Conservation (phyloP, 2,797 vertebrate genomes). For the Crenuchus spilurus region DNA sequence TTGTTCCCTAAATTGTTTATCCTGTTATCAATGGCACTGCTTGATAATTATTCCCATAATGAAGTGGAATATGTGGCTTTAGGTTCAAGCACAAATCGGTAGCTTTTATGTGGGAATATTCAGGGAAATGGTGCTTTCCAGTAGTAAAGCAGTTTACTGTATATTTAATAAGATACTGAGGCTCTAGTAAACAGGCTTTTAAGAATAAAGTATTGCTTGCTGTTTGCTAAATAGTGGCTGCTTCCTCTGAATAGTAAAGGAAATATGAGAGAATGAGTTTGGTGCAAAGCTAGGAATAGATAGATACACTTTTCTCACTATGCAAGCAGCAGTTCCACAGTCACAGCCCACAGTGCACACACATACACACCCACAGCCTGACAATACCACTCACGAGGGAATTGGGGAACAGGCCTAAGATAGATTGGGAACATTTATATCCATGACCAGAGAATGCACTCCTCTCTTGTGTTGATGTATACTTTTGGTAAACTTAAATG, state of each 20-base stretch:
- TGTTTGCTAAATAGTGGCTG: background rate
- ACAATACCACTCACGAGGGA: background rate
- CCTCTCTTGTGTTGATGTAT: conserved; percentile 68
- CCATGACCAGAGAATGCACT: conserved; percentile 62
- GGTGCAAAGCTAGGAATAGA: conserved; percentile 4
- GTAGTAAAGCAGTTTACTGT: conserved; percentile 34
- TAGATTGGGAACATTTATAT: conserved; percentile 8
- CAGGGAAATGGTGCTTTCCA: conserved; percentile 49
- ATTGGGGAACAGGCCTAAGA: conserved; percentile 4
- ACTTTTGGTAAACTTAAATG: conserved; percentile 61
- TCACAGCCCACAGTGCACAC: conserved; percentile 45
- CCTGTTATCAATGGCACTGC: conserved; percentile 19
- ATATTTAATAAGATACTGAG: conserved; percentile 17
- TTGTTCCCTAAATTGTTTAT: conserved; percentile 10
- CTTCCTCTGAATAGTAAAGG: conserved; percentile 5
- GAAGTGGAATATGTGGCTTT: conserved; percentile 65
- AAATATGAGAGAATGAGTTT: background rate
- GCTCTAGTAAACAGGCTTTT: conserved; percentile 15
- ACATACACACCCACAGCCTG: conserved; percentile 5
- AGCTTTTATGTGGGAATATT: conserved; percentile 35
- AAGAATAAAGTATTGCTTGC: conserved; percentile 14
- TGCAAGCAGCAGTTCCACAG: conserved; percentile 71
- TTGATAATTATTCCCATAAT: conserved; percentile 43
- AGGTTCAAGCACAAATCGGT: conserved; percentile 58
- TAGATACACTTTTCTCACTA: conserved; percentile 71